Base-by-base conservation (phyloP, 2,113 vertebrate genomes). In the Macrotis lagotis region DNA sequence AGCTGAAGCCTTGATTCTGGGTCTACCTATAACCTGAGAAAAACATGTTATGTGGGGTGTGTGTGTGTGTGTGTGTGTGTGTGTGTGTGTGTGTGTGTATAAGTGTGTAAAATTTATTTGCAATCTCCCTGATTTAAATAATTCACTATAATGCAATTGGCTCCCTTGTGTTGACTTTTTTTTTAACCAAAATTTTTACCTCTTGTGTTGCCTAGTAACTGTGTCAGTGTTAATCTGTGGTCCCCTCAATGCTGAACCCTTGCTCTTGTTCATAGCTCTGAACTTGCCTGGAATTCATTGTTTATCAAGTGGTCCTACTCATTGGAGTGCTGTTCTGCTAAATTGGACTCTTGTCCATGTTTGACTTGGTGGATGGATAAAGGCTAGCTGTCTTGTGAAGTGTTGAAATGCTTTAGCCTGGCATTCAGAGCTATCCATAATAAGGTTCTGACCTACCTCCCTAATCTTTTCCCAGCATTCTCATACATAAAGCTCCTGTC, bases 161-260 rank as follows among this genome's bases (percentile, higher is more conserved):
- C 19, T 91, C 31, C 88, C 2, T 92, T 90, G 12, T 50, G 19
- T 91, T n/a, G 83, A n/a, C 0, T 0, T 59, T 91, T 50, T 92
- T 2, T 1, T 24, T n/a, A n/a, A n/a, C n/a, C 0, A 0, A 50
- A 91, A 44, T 31, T 83, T 83, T 52, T 25, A 92, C 88, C 89
- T 51, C n/a, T 0, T 0, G 66, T 22, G 92, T 51, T 0, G 0
- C 0, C 6, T 44, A 88, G n/a, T 91, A 94, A 51, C 51, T 37
- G 90, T 11, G 10, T 89, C 92, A 0, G 0, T 50, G 66, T 49
- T 55, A 66, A 96, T 3, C 25, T 25, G 59, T 55, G 8, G 0
- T 90, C 90, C 53, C 89, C 0, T 0, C 31, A 47, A 24, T 48
- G 24, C n/a, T 16, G 0, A 26, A 88, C 24, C 12, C 25, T 47